phyloP scores from a whole-genome alignment of 2,888 invertebrate species.

The Sphaeridia pumilis region DNA sequence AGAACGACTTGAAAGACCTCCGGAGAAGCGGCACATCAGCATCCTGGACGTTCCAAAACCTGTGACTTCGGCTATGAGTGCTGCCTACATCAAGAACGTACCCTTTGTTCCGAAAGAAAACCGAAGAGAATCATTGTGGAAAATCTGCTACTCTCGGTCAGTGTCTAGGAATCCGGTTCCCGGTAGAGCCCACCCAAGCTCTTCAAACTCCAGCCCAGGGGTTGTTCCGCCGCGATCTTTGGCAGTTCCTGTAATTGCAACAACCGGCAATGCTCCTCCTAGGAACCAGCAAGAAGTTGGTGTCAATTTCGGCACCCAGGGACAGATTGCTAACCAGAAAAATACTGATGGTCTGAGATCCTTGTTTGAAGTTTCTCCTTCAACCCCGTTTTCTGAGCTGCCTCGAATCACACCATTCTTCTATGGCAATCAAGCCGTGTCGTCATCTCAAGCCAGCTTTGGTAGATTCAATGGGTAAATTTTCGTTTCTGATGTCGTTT shows the following conservation, averaged over 20 bases:
- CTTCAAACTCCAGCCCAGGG: neutral
- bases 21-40: neutral
- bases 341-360: too few relatives aligned
- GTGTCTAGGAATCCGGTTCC: neutral
- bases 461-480: too few relatives aligned
- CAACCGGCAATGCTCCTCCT: too few relatives aligned
- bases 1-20: neutral
- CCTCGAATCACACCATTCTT: too few relatives aligned
- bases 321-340: too few relatives aligned
- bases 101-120: neutral
- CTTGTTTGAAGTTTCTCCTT: too few relatives aligned
- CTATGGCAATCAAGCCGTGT: too few relatives aligned
- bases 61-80: neutral
- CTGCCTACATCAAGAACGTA: neutral
- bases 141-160: neutral
- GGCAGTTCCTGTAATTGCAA: neutral
- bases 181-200: neutral
- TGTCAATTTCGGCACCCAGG: too few relatives aligned
- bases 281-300: too few relatives aligned
- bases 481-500: too few relatives aligned
- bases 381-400: too few relatives aligned
- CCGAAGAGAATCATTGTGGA: neutral
- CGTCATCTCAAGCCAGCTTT: too few relatives aligned
- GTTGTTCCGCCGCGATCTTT: neutral
- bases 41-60: neutral